These are phyloP conservation scores for Manacus vitellinus DNA, from an alignment of 2,113 vertebrate genomes.

Conservation along the genomic window DNA sequence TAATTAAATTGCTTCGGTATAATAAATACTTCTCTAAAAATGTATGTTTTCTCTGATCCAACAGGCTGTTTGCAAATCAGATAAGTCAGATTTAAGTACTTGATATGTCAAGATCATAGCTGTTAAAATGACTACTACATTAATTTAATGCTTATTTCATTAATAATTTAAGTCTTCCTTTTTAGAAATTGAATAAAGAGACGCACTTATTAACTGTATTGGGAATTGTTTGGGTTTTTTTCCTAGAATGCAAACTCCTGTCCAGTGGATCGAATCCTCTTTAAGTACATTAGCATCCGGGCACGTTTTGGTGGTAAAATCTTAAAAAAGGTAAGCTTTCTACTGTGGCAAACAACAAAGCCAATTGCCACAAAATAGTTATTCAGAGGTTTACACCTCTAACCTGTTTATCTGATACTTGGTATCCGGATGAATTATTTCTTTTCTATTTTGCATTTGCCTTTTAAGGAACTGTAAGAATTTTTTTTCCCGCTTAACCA, in stretches of 20 bases:
- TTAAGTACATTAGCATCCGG: slow-evolving; percentile 87
- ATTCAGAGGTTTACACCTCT: not conserved
- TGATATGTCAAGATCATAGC: not conserved
- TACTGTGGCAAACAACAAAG: not conserved
- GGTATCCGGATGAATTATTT: not conserved
- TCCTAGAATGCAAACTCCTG: slow-evolving; percentile 94
- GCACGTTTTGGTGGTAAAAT: slow-evolving; percentile 86
- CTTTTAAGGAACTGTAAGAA: not conserved
- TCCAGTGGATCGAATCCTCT: slow-evolving; percentile 90
- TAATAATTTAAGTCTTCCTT: not conserved
- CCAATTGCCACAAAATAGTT: not conserved
- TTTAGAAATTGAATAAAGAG: not conserved
- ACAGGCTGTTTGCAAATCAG: not conserved
- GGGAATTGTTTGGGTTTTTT: not conserved
- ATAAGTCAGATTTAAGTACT: not conserved
- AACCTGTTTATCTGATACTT: not conserved
- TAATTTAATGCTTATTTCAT: not conserved
- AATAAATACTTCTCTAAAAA: not conserved
- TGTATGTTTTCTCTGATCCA: not conserved
- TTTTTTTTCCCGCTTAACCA: not conserved
- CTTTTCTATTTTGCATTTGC: not conserved
- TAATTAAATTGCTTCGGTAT: not conserved
- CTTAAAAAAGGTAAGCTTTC: slow-evolving; percentile 83
- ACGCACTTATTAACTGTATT: not conserved
- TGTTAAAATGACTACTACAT: not conserved